These are phyloP conservation scores for Mormyrus hasselquistii DNA, from an alignment of 2,797 vertebrate species.

Conservation along the genomic window DNA sequence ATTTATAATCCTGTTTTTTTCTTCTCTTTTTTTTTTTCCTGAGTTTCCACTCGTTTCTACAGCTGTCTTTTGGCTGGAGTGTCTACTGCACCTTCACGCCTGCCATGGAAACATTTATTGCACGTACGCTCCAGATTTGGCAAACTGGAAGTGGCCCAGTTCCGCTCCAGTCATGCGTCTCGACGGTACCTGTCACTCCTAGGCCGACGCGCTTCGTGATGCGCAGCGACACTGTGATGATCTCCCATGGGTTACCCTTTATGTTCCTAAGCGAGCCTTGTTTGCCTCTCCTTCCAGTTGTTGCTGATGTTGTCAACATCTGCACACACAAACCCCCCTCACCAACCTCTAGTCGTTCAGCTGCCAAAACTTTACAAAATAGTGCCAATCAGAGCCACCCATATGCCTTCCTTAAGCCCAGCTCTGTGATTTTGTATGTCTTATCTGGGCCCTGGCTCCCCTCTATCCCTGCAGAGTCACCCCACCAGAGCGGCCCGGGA, in stretches of 20 bases:
- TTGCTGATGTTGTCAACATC: neutral
- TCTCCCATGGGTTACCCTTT: neutral
- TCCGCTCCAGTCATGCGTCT: neutral
- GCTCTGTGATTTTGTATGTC: neutral
- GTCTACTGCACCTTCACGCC: neutral
- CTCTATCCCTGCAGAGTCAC: slow-evolving; percentile 69
- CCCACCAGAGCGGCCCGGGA: slow-evolving; percentile 74
- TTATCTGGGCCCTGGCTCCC: neutral
- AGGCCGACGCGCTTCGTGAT: neutral
- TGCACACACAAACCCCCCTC: neutral
- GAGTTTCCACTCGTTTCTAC: neutral
- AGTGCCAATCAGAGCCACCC: neutral
- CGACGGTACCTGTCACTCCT: neutral
- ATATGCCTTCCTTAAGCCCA: neutral
- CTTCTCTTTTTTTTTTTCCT: neutral
- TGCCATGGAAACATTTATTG: neutral
- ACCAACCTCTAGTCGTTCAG: neutral
- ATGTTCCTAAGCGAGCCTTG: neutral
- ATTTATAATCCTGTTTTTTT: neutral
- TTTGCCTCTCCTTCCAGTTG: neutral
- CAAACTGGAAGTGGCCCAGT: neutral
- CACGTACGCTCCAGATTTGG: neutral
- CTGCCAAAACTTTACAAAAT: neutral
- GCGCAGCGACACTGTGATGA: too few relatives aligned
- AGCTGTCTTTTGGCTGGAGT: neutral